Percentiles rank a stretch among this genome's conserved stretches.
phyloP scores from a whole-genome alignment of 2,888 invertebrate genomes.

The Abscondita cerata region DNA sequence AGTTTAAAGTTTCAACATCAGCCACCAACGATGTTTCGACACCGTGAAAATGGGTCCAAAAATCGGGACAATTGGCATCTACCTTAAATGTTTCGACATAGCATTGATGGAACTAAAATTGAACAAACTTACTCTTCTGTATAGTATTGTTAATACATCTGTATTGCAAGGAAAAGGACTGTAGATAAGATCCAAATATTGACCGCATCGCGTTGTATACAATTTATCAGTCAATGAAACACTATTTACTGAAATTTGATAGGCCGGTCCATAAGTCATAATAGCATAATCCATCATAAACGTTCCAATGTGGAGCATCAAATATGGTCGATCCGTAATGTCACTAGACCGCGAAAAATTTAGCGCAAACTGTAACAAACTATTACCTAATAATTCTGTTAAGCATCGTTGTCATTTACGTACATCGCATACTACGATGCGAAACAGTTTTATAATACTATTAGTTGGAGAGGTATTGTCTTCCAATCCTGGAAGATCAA shows the following conservation, averaged over 20 bases:
- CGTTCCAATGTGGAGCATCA: conserved; percentile 74
- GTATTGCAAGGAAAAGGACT: conserved; percentile 63
- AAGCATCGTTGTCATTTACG: conserved; percentile 9
- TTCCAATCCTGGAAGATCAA: conserved; percentile 82
- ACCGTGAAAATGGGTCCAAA: conserved; percentile 79
- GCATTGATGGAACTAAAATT: too few species aligned
- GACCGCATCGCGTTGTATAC: conserved; percentile 75
- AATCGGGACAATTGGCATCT: conserved; percentile 81
- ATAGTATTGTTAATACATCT: conserved; percentile 75
- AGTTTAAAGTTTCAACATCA: conserved; percentile 68
- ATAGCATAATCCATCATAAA: conserved; percentile 76
- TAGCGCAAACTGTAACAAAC: conserved; percentile 64
- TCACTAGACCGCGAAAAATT: conserved; percentile 71
- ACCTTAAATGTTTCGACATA: conserved; percentile 71
- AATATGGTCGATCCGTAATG: conserved; percentile 73
- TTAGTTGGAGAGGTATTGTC: conserved; percentile 84
- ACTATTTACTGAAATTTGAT: conserved; percentile 73
- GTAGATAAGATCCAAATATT: conserved; percentile 77
- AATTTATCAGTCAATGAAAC: conserved; percentile 77
- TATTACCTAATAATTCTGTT: background rate
- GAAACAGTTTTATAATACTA: conserved; percentile 71
- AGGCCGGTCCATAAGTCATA: conserved; percentile 80
- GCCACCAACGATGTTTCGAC: conserved; percentile 80
- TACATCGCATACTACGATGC: conserved; percentile 76
- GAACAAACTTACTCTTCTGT: conserved; percentile 70